Base-by-base conservation (phyloP, 2,888 invertebrate genomes). In the Aleiodes alternator region DNA sequence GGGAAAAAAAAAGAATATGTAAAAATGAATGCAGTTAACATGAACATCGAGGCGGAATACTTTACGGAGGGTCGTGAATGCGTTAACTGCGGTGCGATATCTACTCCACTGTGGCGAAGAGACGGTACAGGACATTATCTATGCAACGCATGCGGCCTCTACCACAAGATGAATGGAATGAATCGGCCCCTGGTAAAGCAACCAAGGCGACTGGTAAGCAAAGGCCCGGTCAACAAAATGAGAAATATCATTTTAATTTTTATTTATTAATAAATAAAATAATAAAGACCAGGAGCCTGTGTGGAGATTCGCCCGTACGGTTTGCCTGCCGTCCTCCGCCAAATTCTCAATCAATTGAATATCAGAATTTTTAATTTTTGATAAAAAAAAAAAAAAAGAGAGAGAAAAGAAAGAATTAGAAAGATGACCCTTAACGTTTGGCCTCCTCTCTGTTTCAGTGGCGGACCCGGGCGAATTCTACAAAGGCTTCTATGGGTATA, bases 101-200 rank as follows among this genome's bases (percentile, higher is more conserved):
- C 96, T 84, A 99, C 98, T 73, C 98, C 98, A 73, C 92, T 99
- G 83, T 98, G 98, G 98, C 93, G 98, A 79, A 93, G 98, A 85
- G 98, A 98, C 91, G 96, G 97, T 82, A 97, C 97, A 76, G 98
- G 98, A 59, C 98, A 98, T 92, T 98, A 98, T 92, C 93, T 98
- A 88, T 99, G 98, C 94, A 99, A 99, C 92, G 98, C 98, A 79
- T 99, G 98, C 92, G 98, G 98, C 82, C 94, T 98, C 82, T 99
- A 99, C 93, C 97, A 98, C 92, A 98, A 98, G 93, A 98, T 98
- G 96, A 98, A 97, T 91, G 97, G 97, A 89, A 95, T 96, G 92
- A 96, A 96, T 92, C 93, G 97, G 87, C 97, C 97, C 76, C 92
- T 97, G 87, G 95, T 96, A 87, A 96, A 96, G 92, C 97, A 96